A percentile compares a stretch with the other conserved stretches of the same genome.
Evolutionary conservation across 1,140 invertebrate genomes (phyloP).

Genomic region (Drosophila orena): DNA sequence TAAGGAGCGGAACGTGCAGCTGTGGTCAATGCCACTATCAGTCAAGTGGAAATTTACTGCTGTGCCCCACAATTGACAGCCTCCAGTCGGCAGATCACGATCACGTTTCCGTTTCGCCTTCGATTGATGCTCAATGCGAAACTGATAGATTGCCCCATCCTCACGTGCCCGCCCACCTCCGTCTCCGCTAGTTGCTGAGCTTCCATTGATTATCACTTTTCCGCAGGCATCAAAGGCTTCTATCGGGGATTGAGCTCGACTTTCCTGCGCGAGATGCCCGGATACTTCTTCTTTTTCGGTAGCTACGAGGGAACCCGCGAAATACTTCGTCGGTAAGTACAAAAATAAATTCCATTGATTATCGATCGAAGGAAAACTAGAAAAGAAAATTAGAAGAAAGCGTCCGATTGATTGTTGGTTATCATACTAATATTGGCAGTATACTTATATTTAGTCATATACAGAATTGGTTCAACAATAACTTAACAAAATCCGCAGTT

Average conservation of each 20-base stretch:
- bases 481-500: background rate
- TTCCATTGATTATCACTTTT: background rate
- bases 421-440: background rate
- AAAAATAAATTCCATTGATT: too few relatives aligned
- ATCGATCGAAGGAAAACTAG: too few relatives aligned
- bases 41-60: slow-evolving; percentile 47
- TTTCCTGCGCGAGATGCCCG: slow-evolving; percentile 98
- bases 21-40: slow-evolving; percentile 32
- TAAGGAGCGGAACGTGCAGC: background rate
- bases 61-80: slow-evolving; percentile 13
- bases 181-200: background rate
- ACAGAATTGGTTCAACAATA: background rate
- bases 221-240: slow-evolving; percentile 91
- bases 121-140: slow-evolving; percentile 8
- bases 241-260: slow-evolving; percentile 96
- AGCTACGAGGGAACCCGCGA: slow-evolving; percentile 95
- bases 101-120: slow-evolving; percentile 26
- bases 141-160: slow-evolving; percentile 7
- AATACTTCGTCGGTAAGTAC: slow-evolving; percentile 86
- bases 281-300: slow-evolving; percentile 99
- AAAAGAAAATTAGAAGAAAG: too few relatives aligned
- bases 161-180: slow-evolving; percentile 44
- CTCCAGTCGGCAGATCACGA: slow-evolving; percentile 8
- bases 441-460: background rate
- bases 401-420: too few relatives aligned